Percentiles rank a stretch among this genome's conserved stretches.
phyloP scores from a whole-genome alignment of 2,888 invertebrate species.

The Bembecia ichneumoniformis region DNA sequence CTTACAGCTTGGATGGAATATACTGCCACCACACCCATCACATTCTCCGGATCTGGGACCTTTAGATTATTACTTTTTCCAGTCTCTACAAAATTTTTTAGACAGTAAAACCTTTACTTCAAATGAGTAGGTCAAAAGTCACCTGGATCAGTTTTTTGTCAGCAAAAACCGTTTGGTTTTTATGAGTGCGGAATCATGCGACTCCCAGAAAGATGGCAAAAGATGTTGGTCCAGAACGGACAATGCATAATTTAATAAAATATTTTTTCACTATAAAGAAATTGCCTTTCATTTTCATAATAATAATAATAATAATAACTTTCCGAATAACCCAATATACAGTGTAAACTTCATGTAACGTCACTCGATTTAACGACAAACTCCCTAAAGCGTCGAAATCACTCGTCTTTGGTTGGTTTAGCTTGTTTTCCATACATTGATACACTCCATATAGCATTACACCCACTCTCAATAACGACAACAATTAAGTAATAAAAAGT shows the following conservation, averaged over 20 bases:
- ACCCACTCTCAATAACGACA: too few species aligned
- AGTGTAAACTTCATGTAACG: background rate
- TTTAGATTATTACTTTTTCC: constrained; percentile 7
- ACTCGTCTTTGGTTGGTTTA: too few species aligned
- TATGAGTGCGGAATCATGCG: constrained; percentile 12
- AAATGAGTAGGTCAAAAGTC: constrained; percentile 4
- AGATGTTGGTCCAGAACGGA: constrained; percentile 13
- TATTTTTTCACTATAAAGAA: constrained; percentile 12
- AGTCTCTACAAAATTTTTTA: constrained; percentile 9
- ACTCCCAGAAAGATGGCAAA: constrained; percentile 15
- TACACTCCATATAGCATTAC: too few species aligned
- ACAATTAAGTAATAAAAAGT: too few species aligned
- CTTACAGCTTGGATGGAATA: constrained; percentile 1
- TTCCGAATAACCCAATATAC: constrained; percentile 6
- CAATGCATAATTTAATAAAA: constrained; percentile 14
- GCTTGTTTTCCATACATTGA: background rate
- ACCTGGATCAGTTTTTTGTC: constrained; percentile 8
- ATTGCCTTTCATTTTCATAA: constrained; percentile 12
- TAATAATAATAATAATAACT: constrained; percentile 11
- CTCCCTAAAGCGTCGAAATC: too few species aligned
- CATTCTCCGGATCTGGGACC: constrained; percentile 7
- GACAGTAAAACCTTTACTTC: constrained; percentile 5
- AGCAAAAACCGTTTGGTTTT: constrained; percentile 3
- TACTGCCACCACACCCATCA: background rate
- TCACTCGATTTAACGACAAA: too few species aligned